Evolutionary conservation across 2,888 invertebrate genomes (phyloP).

Genomic region (Chloromyia formosa): DNA sequence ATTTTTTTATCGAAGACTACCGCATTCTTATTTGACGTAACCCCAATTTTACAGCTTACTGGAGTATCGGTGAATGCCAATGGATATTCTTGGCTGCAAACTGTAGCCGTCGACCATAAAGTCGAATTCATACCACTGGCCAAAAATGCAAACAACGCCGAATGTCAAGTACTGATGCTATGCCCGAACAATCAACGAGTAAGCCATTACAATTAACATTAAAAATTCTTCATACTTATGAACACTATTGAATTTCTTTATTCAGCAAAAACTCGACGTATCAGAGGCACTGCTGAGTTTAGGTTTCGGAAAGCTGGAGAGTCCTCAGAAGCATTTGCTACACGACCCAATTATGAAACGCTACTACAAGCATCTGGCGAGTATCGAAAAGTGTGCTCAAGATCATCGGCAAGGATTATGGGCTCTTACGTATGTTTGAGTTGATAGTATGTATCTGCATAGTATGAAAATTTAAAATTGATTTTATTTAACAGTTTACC

Average conservation of each 20-base stretch:
- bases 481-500: conserved; percentile 50
- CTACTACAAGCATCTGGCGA: conserved; percentile 58
- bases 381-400: conserved; percentile 55
- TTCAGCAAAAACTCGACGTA: conserved; percentile 55
- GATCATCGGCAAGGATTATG: conserved; percentile 51
- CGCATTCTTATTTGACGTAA: too few relatives aligned
- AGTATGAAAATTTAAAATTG: neutral
- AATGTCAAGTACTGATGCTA: conserved; percentile 63
- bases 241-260: neutral
- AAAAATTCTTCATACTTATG: too few relatives aligned
- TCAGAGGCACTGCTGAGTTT: conserved; percentile 60
- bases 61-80: conserved; percentile 61
- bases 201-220: too few relatives aligned
- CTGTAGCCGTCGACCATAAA: conserved; percentile 62
- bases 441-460: neutral
- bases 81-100: conserved; percentile 65
- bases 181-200: conserved; percentile 59
- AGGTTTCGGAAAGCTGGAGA: conserved; percentile 58
- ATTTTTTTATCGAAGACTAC: too few relatives aligned
- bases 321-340: conserved; percentile 46
- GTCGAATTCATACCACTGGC: conserved; percentile 64
- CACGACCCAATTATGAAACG: conserved; percentile 51
- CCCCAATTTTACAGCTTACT: conserved; percentile 53
- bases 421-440: conserved; percentile 49
- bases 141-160: conserved; percentile 60